Evolutionary conservation across 2,797 vertebrate genomes (phyloP).

Genomic region (Xiphorhynchus erythropygius): DNA sequence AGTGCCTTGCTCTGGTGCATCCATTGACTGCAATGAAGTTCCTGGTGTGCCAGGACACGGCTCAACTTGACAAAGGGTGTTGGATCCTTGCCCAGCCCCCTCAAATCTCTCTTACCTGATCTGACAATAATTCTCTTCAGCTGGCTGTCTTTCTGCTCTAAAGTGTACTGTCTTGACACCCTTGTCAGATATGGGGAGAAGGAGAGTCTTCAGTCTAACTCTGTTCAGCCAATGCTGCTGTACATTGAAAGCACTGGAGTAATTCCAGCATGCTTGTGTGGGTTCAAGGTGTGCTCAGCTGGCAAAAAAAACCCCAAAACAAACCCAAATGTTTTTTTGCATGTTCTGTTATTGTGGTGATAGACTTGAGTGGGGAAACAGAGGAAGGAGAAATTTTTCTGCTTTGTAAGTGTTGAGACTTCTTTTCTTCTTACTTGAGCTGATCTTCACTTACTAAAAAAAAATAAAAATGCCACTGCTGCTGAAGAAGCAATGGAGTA

Average conservation of each 20-base stretch:
- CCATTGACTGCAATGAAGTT: background rate
- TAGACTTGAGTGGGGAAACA: background rate
- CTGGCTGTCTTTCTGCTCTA: background rate
- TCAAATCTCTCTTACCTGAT: background rate
- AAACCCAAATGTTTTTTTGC: background rate
- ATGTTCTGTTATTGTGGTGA: background rate
- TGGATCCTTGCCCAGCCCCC: background rate
- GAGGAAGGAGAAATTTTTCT: background rate
- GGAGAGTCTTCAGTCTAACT: background rate
- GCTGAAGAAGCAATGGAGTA: background rate
- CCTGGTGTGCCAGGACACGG: accelerated
- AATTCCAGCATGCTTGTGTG: background rate
- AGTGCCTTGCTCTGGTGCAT: background rate
- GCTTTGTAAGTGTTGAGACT: background rate
- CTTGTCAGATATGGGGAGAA: background rate
- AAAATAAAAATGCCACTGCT: background rate
- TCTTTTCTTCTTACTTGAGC: background rate
- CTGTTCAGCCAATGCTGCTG: background rate
- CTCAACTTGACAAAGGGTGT: background rate
- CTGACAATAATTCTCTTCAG: background rate
- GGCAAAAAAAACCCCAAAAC: accelerated
- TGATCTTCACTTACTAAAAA: background rate
- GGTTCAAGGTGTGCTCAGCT: background rate
- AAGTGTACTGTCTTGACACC: background rate
- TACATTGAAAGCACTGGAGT: background rate